phyloP scores from a whole-genome alignment of 2,888 invertebrate genomes.

The Polydrusus cervinus region DNA sequence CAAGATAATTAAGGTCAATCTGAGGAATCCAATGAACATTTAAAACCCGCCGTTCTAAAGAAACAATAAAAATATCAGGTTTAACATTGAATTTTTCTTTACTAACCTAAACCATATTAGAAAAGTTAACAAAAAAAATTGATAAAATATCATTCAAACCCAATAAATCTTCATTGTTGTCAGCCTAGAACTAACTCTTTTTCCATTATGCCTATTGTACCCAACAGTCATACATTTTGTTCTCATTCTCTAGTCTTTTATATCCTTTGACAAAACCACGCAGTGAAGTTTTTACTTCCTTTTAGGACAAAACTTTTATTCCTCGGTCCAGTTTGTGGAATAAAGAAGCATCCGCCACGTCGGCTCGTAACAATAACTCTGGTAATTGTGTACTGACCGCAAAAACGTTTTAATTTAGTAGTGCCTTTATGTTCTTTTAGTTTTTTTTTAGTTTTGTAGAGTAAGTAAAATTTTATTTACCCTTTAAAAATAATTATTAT shows the following conservation, averaged over 20 bases:
- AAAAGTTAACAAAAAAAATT: no score
- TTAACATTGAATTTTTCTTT: no score
- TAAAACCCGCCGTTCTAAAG: no score
- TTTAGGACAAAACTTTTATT: slow-evolving; percentile 36
- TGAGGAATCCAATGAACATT: no score
- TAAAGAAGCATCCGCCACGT: slow-evolving; percentile 38
- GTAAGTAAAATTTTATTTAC: slow-evolving; percentile 1
- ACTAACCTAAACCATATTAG: no score
- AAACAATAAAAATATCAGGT: no score
- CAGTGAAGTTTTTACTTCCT: slow-evolving; percentile 34
- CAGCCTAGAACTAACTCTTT: slow-evolving; percentile 22
- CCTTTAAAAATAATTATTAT: neutral
- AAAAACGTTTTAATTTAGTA: slow-evolving; percentile 37
- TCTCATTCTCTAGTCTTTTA: slow-evolving; percentile 45
- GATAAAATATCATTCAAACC: no score
- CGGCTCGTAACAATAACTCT: slow-evolving; percentile 37
- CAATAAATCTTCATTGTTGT: neutral
- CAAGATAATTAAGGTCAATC: no score
- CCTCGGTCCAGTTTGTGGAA: slow-evolving; percentile 31
- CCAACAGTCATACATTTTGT: slow-evolving; percentile 40
- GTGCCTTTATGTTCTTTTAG: slow-evolving; percentile 14
- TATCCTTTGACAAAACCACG: slow-evolving; percentile 30
- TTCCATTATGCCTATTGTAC: slow-evolving; percentile 34
- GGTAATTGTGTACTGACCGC: slow-evolving; percentile 32
- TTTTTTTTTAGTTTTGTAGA: neutral